A percentile compares a stretch with the other conserved stretches of the same genome.
These are phyloP conservation scores for Oasisia sp. DNA, from an alignment of 2,888 invertebrate species.

Conservation along the genomic window DNA sequence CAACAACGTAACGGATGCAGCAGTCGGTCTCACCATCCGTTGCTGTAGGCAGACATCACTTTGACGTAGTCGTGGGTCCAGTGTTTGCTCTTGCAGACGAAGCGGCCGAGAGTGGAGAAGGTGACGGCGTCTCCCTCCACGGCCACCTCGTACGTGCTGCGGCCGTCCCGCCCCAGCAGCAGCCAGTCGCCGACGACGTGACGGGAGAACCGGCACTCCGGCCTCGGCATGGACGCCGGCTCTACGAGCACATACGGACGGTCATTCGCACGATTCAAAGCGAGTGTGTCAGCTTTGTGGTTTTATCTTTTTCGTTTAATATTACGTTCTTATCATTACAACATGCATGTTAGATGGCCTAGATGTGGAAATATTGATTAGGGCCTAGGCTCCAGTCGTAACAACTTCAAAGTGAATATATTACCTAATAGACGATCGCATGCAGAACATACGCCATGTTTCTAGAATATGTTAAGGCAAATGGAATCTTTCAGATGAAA, in stretches of 20 bases:
- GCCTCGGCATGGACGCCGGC: neutral
- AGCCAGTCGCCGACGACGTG: neutral
- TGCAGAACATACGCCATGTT: neutral
- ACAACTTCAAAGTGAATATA: neutral
- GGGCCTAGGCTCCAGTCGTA: neutral
- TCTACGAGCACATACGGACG: neutral
- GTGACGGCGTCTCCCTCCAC: neutral
- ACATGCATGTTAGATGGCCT: neutral
- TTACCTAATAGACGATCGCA: neutral
- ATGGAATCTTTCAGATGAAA: neutral
- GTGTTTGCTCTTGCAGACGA: constrained; percentile 12
- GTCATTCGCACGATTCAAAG: neutral
- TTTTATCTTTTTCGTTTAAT: too few relatives aligned
- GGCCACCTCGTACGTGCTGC: neutral
- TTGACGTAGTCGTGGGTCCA: neutral
- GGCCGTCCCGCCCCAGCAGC: neutral
- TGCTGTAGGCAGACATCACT: neutral
- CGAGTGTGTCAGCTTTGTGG: too few relatives aligned
- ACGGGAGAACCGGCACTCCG: neutral
- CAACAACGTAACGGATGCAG: neutral
- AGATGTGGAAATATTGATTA: neutral
- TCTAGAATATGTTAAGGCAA: neutral
- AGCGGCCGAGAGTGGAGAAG: neutral
- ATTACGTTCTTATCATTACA: too few relatives aligned
- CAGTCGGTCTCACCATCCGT: neutral